phyloP scores from a whole-genome alignment of 2,888 invertebrate species.

The Trachelus tabidus region DNA sequence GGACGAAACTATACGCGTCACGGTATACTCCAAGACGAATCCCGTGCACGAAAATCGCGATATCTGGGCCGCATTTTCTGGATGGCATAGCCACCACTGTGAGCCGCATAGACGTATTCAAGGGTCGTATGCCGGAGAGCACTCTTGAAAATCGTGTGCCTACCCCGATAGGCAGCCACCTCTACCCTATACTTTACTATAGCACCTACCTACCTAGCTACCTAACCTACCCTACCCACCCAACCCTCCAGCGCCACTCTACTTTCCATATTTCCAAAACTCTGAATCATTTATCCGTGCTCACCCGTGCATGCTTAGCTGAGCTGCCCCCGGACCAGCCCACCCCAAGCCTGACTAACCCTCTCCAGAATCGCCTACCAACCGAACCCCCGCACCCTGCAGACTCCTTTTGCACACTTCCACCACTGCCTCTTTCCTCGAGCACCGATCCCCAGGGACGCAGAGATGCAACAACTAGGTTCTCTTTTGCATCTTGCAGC shows the following conservation, averaged over 20 bases:
- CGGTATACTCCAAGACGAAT: not conserved
- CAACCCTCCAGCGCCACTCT: conserved; percentile 35
- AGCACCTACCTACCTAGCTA: conserved; percentile 18
- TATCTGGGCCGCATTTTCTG: conserved; percentile 17
- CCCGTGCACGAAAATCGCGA: not conserved
- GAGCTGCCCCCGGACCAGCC: conserved; percentile 17
- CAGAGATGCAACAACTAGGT: conserved; percentile 44
- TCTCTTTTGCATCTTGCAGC: conserved; percentile 36
- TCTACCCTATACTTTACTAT: conserved; percentile 15
- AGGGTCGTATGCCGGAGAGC: conserved; percentile 35
- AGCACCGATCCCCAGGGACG: conserved; percentile 31
- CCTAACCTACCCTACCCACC: conserved; percentile 13
- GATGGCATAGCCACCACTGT: conserved; percentile 28
- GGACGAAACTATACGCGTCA: not conserved
- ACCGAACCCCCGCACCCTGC: conserved; percentile 9
- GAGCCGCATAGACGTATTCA: conserved; percentile 27
- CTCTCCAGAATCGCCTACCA: conserved; percentile 14
- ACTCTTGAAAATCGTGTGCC: conserved; percentile 41
- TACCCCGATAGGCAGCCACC: conserved; percentile 28
- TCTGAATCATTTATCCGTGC: conserved; percentile 59
- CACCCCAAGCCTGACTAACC: conserved; percentile 19
- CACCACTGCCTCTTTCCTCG: conserved; percentile 15
- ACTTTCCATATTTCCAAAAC: conserved; percentile 60
- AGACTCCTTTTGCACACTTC: conserved; percentile 9
- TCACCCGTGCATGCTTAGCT: conserved; percentile 52